A percentile compares a stretch with the other conserved stretches of the same genome.
Conservation (phyloP, 1,140 invertebrate species). For the Olivierus martensii region DNA sequence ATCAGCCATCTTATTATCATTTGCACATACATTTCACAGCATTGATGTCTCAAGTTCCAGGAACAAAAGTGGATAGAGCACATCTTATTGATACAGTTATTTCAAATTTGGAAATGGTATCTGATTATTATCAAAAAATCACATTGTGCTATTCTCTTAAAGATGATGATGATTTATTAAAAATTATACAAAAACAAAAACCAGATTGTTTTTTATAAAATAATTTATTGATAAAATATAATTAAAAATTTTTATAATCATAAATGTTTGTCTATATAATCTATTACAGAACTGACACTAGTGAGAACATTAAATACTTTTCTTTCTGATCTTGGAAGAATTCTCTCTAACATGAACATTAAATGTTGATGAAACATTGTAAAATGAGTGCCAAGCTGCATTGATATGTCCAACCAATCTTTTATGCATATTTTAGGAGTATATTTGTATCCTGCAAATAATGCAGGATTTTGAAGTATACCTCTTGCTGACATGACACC, state of each 20-base stretch:
- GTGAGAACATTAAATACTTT: slow-evolving; percentile 61
- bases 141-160: slow-evolving; percentile 42
- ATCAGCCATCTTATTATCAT: slow-evolving; percentile 94
- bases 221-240: too few relatives aligned
- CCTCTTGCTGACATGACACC: slow-evolving; percentile 80
- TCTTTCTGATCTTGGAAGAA: slow-evolving; percentile 51
- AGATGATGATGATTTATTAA: neutral
- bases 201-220: too few relatives aligned
- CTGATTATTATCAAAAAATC: slow-evolving; percentile 69
- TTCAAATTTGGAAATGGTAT: slow-evolving; percentile 64
- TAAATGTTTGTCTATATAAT: slow-evolving; percentile 46
- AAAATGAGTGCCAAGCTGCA: slow-evolving; percentile 46
- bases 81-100: slow-evolving; percentile 83
- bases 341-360: slow-evolving; percentile 80
- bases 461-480: slow-evolving; percentile 74
- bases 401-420: slow-evolving; percentile 68
- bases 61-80: slow-evolving; percentile 60
- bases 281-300: slow-evolving; percentile 48
- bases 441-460: slow-evolving; percentile 52
- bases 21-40: slow-evolving; percentile 89
- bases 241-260: too few relatives aligned
- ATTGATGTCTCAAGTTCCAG: slow-evolving; percentile 60
- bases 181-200: too few relatives aligned
- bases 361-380: slow-evolving; percentile 83
- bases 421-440: slow-evolving; percentile 66